These are phyloP conservation scores for Odobenus rosmarus DNA, from an alignment of 2,113 vertebrate genomes.

Conservation along the genomic window DNA sequence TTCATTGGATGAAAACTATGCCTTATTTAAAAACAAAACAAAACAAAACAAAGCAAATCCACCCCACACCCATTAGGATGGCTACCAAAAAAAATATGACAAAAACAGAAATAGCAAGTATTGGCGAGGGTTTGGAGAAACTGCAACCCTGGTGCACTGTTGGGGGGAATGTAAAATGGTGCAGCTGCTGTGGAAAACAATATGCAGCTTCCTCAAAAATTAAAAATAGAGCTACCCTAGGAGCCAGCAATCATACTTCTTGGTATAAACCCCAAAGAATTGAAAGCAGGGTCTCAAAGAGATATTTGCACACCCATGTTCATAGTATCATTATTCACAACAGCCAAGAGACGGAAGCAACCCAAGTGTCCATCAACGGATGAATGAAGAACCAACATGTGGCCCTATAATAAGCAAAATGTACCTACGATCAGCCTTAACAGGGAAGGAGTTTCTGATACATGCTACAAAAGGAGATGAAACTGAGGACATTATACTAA, in stretches of 20 bases:
- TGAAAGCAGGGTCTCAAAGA: neutral
- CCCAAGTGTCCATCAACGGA: too few relatives aligned
- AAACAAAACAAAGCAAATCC: neutral
- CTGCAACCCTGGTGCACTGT: fast-evolving
- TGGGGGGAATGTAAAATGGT: too few relatives aligned
- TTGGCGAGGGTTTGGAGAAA: neutral
- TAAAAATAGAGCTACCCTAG: neutral
- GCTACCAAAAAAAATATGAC: neutral
- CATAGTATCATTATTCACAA: neutral
- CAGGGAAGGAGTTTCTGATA: neutral
- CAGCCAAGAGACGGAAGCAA: neutral
- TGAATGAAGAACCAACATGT: neutral
- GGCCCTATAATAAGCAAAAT: neutral
- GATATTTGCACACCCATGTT: neutral
- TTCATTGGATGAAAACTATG: neutral
- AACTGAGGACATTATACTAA: neutral
- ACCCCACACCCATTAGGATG: neutral
- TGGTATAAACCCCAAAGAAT: neutral
- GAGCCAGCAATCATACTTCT: neutral
- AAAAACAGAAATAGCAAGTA: neutral
- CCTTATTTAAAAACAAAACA: conserved; percentile 31
- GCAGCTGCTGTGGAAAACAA: neutral
- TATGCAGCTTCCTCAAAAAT: neutral
- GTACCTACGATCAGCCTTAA: neutral
- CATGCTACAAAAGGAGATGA: neutral